Percentiles rank a stretch among this genome's conserved stretches.
These are phyloP conservation scores for Micropterix aruncella DNA, from an alignment of 2,888 invertebrate species.

Conservation along the genomic window DNA sequence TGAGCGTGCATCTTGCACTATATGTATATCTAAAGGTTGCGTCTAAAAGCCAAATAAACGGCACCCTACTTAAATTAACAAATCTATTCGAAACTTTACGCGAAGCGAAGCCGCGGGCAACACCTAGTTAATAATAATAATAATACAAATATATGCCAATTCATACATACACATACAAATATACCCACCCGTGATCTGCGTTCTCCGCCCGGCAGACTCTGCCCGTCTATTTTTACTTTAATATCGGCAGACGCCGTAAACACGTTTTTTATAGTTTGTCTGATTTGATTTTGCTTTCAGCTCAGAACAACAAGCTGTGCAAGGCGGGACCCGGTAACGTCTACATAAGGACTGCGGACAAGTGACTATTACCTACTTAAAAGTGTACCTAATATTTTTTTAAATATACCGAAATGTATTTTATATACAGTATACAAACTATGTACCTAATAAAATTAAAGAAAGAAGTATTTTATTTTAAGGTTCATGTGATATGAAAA, in stretches of 20 bases:
- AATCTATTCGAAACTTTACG: too few relatives aligned
- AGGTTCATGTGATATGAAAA: neutral
- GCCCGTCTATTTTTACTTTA: neutral
- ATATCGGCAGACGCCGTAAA: neutral
- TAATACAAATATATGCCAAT: too few relatives aligned
- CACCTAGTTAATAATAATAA: too few relatives aligned
- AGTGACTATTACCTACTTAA: neutral
- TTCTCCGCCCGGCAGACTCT: too few relatives aligned
- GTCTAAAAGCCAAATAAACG: too few relatives aligned
- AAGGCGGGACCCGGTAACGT: neutral
- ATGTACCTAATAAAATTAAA: neutral
- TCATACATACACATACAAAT: too few relatives aligned
- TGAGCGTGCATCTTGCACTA: too few relatives aligned
- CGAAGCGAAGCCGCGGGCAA: too few relatives aligned
- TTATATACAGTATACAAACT: neutral
- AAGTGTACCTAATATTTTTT: neutral
- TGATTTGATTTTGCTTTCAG: neutral
- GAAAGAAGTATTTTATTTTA: neutral
- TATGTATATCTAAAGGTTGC: too few relatives aligned
- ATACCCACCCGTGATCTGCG: too few relatives aligned
- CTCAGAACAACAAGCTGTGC: neutral
- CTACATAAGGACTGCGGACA: neutral
- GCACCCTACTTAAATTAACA: too few relatives aligned
- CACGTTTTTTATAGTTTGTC: neutral
- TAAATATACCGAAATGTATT: neutral